These are phyloP conservation scores for Antedon bifida DNA, from an alignment of 35 echinoderm and acorn worm genomes.

Conservation along the genomic window DNA sequence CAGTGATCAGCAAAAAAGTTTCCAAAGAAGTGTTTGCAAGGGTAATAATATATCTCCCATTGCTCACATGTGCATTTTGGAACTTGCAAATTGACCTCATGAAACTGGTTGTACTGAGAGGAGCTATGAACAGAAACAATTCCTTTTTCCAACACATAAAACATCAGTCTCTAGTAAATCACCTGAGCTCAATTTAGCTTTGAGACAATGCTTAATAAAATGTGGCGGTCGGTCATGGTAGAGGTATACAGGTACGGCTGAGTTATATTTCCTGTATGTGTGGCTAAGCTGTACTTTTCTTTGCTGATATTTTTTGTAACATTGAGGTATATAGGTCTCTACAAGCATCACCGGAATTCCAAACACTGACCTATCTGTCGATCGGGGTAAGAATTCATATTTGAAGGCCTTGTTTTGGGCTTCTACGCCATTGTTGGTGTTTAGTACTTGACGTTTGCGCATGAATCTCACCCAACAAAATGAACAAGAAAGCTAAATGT, in stretches of 20 bases:
- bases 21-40: slow-evolving; percentile 19
- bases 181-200: not conserved
- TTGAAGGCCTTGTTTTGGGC: not conserved
- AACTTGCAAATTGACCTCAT: slow-evolving; percentile 3
- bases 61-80: slow-evolving; percentile 2
- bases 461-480: not conserved
- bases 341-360: slow-evolving; percentile 5
- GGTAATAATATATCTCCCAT: slow-evolving; percentile 2
- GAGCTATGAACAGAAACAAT: not conserved
- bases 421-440: slow-evolving; percentile 10
- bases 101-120: not conserved
- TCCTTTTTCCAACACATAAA: not conserved
- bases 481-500: slow-evolving; percentile 5
- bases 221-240: not conserved
- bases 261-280: not conserved
- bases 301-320: slow-evolving; percentile 2
- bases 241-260: not conserved
- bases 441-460: not conserved
- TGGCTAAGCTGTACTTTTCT: not conserved
- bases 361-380: not conserved
- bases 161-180: not conserved
- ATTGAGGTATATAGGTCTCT: slow-evolving; percentile 8
- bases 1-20: not conserved
- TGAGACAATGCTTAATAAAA: not conserved
- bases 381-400: not conserved